Evolutionary conservation across 1,140 invertebrate genomes (phyloP).

Genomic region (Dinoponera quadriceps): DNA sequence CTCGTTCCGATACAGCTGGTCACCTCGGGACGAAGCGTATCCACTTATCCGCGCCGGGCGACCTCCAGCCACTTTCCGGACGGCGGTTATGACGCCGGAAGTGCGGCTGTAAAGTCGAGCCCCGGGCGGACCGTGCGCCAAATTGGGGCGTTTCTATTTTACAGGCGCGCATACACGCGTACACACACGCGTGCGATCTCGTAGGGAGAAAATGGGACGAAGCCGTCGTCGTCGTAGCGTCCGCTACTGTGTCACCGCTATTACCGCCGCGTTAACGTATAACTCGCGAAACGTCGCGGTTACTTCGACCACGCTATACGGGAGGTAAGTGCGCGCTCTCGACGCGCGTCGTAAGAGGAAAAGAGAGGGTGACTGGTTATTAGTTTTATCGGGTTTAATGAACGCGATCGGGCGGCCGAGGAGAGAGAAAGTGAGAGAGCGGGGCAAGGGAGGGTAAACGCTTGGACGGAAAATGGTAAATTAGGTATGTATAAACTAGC

Average conservation of each 20-base stretch:
- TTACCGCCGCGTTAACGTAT: slow-evolving; percentile 23
- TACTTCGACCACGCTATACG: slow-evolving; percentile 7
- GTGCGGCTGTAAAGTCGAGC: slow-evolving; percentile 48
- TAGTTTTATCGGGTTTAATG: slow-evolving; percentile 40
- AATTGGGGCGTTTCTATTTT: slow-evolving; percentile 55
- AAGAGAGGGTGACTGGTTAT: slow-evolving; percentile 29
- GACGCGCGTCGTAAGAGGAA: not conserved
- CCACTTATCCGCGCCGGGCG: slow-evolving; percentile 46
- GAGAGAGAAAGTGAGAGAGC: not conserved
- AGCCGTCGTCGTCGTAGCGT: slow-evolving; percentile 14
- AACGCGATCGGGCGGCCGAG: slow-evolving; percentile 6
- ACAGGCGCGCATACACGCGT: slow-evolving; percentile 11
- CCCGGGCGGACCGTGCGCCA: slow-evolving; percentile 33
- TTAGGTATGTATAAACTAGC: slow-evolving; percentile 59
- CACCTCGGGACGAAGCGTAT: slow-evolving; percentile 42
- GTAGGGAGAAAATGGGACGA: slow-evolving; percentile 38
- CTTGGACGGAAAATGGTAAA: slow-evolving; percentile 64
- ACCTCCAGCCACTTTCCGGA: slow-evolving; percentile 17
- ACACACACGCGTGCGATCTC: not conserved
- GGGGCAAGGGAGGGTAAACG: slow-evolving; percentile 53
- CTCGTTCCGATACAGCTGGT: slow-evolving; percentile 60
- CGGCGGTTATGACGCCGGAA: slow-evolving; percentile 50
- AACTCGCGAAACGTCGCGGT: slow-evolving; percentile 12
- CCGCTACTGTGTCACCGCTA: slow-evolving; percentile 1
- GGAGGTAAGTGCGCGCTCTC: not conserved